Percentiles rank a stretch among this genome's conserved stretches.
Evolutionary conservation across 2,888 invertebrate genomes (phyloP).

Genomic region (Drymonia ruficornis): DNA sequence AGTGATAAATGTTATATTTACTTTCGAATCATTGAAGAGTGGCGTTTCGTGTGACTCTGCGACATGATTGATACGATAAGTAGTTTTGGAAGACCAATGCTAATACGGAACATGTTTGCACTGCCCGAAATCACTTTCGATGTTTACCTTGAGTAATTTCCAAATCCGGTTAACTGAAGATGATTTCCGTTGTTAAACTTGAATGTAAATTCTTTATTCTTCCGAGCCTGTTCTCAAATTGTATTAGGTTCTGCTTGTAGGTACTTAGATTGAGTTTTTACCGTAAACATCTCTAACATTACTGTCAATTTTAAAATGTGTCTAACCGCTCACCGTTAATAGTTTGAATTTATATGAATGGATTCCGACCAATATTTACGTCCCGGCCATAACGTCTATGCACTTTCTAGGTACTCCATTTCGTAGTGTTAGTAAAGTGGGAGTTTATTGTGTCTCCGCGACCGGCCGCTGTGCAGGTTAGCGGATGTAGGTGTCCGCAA

Average conservation of each 20-base stretch:
- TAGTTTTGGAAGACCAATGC: conserved; percentile 5
- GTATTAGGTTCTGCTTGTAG: no score
- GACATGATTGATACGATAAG: conserved; percentile 9
- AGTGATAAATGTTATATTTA: conserved; percentile 22
- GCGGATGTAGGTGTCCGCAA: conserved; percentile 81
- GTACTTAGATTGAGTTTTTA: no score
- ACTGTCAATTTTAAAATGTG: neutral
- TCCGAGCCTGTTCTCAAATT: no score
- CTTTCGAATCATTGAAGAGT: conserved; percentile 14
- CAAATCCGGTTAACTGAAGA: neutral
- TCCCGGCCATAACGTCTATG: conserved; percentile 16
- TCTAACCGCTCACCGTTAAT: neutral
- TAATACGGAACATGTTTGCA: neutral
- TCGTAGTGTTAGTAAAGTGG: conserved; percentile 50
- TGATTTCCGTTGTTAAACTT: neutral
- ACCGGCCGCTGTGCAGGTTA: conserved; percentile 62
- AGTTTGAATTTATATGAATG: conserved; percentile 12
- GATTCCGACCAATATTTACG: conserved; percentile 15
- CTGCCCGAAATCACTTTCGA: conserved; percentile 3
- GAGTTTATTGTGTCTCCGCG: conserved; percentile 64
- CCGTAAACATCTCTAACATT: no score
- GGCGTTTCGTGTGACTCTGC: conserved; percentile 8
- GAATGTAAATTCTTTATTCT: no score
- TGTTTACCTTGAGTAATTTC: neutral
- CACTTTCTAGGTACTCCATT: conserved; percentile 44